Percentiles rank a stretch among this genome's conserved stretches.
These are phyloP conservation scores for Octonoba sinensis DNA, from an alignment of 2,888 invertebrate genomes.

Conservation along the genomic window DNA sequence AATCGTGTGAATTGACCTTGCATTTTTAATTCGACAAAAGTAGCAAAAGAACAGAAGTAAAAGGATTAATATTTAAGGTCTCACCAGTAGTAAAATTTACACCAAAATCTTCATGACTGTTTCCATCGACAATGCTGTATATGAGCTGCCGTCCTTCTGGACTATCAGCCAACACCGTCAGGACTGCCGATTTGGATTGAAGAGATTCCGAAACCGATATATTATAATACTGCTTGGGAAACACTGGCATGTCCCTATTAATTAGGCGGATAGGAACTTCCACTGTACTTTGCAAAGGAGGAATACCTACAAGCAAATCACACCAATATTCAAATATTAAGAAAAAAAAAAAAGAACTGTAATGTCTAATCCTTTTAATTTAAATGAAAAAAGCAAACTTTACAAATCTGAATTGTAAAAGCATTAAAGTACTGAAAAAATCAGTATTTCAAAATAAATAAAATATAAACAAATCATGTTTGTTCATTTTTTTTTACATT, in stretches of 20 bases:
- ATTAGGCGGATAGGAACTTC: constrained; percentile 85
- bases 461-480: too few species aligned
- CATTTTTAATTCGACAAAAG: too few species aligned
- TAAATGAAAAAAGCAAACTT: too few species aligned
- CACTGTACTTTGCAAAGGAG: constrained; percentile 81
- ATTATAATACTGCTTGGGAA: constrained; percentile 87
- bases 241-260: constrained; percentile 93
- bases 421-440: too few species aligned
- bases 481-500: too few species aligned
- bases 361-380: too few species aligned
- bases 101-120: constrained; percentile 86
- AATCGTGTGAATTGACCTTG: too few species aligned
- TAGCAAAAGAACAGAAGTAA: too few species aligned
- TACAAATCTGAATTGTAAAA: too few species aligned
- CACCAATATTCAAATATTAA: background rate
- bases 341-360: too few species aligned
- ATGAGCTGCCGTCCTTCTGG: constrained; percentile 89
- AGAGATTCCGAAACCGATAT: constrained; percentile 86
- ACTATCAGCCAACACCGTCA: constrained; percentile 88
- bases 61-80: background rate
- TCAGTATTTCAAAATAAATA: too few species aligned
- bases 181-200: constrained; percentile 80
- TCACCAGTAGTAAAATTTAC: constrained; percentile 79
- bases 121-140: constrained; percentile 89
- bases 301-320: constrained; percentile 75